Evolutionary conservation across 2,797 vertebrate species (phyloP).

Genomic region (Scolopax bukidnonensis): DNA sequence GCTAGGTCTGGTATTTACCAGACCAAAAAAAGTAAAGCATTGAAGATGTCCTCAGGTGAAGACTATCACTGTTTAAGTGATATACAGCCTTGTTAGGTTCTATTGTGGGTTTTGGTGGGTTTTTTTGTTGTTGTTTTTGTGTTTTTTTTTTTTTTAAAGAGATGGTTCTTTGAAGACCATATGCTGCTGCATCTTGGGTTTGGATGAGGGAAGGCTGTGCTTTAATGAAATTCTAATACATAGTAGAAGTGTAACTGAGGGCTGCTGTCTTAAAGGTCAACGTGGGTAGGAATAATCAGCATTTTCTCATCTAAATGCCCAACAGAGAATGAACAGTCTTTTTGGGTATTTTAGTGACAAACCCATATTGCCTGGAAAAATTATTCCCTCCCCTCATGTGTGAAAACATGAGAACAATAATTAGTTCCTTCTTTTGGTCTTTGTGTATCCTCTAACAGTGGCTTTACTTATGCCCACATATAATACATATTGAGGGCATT

Average conservation of each 20-base stretch:
- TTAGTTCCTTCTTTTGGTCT: not conserved
- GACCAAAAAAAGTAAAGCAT: not conserved
- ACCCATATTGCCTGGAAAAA: not conserved
- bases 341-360: not conserved
- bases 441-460: not conserved
- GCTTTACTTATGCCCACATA: not conserved
- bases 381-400: not conserved
- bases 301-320: slow-evolving; percentile 19
- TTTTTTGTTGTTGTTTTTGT: not conserved
- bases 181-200: not conserved
- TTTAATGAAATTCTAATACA: slow-evolving; percentile 6
- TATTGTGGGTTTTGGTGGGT: not conserved
- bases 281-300: slow-evolving; percentile 11
- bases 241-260: not conserved
- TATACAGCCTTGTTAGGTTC: not conserved
- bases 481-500: not conserved
- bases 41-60: not conserved
- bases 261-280: slow-evolving; percentile 24
- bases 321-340: not conserved
- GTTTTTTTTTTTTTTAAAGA: not conserved
- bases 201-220: not conserved
- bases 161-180: not conserved
- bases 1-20: not conserved
- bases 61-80: not conserved
- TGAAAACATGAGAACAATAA: not conserved